These are phyloP conservation scores for Margarornis squamiger DNA, from an alignment of 2,797 vertebrate genomes.

Conservation along the genomic window DNA sequence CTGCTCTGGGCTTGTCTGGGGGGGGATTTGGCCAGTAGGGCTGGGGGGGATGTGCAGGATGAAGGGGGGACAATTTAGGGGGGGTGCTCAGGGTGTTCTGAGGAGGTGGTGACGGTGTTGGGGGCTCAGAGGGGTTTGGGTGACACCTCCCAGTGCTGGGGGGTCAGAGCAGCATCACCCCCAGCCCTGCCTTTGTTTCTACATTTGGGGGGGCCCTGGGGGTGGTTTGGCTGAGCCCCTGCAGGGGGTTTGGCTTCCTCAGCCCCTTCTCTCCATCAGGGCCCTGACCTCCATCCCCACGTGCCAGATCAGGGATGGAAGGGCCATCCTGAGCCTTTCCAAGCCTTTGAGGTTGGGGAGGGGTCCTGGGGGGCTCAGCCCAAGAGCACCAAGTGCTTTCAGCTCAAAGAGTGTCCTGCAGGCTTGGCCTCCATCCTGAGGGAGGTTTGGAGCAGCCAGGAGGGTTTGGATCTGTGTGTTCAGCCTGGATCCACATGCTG, in stretches of 20 bases:
- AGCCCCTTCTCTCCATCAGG: neutral
- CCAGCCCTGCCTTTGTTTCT: rapidly evolving
- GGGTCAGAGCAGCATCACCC: too few species aligned
- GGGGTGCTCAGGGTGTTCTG: too few species aligned
- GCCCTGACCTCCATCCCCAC: neutral
- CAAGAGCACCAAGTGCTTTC: rapidly evolving
- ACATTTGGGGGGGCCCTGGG: neutral
- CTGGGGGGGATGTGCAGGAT: too few species aligned
- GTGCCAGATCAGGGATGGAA: rapidly evolving
- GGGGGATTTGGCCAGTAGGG: neutral
- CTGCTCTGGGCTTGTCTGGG: neutral
- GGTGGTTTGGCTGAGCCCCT: neutral
- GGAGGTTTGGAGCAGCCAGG: too few species aligned
- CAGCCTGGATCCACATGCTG: neutral
- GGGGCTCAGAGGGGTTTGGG: too few species aligned
- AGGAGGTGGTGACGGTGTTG: neutral
- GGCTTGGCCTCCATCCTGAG: neutral
- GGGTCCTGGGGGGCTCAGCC: neutral
- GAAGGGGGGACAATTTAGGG: too few species aligned
- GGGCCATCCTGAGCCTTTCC: neutral
- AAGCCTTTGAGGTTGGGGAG: too few species aligned
- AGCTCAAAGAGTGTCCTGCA: too few species aligned
- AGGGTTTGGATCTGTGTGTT: too few species aligned
- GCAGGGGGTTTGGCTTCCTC: rapidly evolving
- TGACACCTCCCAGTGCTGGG: too few species aligned